These are phyloP conservation scores for Oophaga pumilio DNA, from an alignment of 2,113 vertebrate species.

Conservation along the genomic window DNA sequence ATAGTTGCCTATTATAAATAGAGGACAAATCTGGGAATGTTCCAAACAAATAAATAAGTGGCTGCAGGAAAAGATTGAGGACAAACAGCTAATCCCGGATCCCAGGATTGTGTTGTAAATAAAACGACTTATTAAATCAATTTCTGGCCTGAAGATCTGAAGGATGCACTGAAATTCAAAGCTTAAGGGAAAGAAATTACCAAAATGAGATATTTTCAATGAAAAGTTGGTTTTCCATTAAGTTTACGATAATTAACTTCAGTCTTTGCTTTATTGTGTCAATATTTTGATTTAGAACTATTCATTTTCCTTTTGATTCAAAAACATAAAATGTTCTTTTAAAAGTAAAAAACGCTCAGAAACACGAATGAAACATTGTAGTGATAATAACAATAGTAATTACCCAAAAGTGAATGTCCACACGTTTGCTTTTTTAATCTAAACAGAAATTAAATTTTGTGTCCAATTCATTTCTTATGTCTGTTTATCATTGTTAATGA, in stretches of 20 bases:
- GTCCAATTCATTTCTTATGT: no score
- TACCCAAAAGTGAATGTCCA: no score
- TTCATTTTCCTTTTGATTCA: background rate
- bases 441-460: no score
- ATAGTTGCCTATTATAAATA: background rate
- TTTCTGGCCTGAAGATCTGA: slow-evolving; percentile 50
- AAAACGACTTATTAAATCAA: slow-evolving; percentile 50
- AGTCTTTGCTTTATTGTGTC: background rate
- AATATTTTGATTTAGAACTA: background rate
- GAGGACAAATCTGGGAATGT: background rate
- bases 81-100: slow-evolving; percentile 50
- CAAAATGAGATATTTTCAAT: slow-evolving; percentile 30
- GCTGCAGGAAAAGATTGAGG: slow-evolving; percentile 20
- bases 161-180: slow-evolving; percentile 38
- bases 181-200: slow-evolving; percentile 6
- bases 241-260: slow-evolving; percentile 1
- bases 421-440: no score
- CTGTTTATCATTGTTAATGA: no score
- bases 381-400: background rate
- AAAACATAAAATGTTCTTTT: no score
- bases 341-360: background rate
- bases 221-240: background rate
- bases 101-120: slow-evolving; percentile 41
- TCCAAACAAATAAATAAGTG: slow-evolving; percentile 8
- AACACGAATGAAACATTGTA: background rate